Base-by-base conservation (phyloP, 2,113 vertebrate genomes). In the Felis catus region DNA sequence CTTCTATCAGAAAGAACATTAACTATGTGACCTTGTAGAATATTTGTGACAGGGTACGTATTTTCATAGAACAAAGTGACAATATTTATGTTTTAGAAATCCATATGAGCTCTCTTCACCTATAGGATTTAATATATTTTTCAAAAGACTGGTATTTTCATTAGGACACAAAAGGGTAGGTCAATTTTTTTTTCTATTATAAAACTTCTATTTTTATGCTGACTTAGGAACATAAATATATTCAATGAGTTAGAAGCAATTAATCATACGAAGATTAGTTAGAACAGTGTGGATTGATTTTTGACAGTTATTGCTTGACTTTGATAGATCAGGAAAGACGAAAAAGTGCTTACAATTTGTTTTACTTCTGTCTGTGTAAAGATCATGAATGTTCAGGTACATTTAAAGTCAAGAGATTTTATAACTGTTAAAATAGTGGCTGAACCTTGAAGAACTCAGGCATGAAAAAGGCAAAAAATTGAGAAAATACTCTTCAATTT, bases 151-250 rank as follows among this genome's bases (percentile, higher is more conserved):
- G 15, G 19, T 48, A 63, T 88, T 96, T 90, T 53, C 93, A 79
- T 88, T 95, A 81, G 87, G 3, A 82, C 74, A 3, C 58, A n/a
- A 82, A 95, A 51, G 13, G 2, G 25, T 4, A 68, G 4, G 27
- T 36, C 33, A 81, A 4, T 53, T 29, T 87, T 70, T 83, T 68
- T 84, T 68, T 33, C 58, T 48, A 74, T 48, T 74, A 25, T 9
- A 83, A 95, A 91, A 29, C 78, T 66, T 81, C 18, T 80, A n/a
- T 81, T 85, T 95, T 71, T 65, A 36, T 71, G 65, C 53, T 90
- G 25, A 71, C 41, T 83, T 81, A 86, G 4, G 21, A 23, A 58
- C 6, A 65, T 87, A 81, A 85, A 95, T n/a, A 4, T 76, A 29
- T 63, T 74, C 21, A 89, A 10, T 95, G 29, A 89, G 48, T 53